Base-by-base conservation (phyloP, 2,888 invertebrate species). In the Laspeyria flexula region DNA sequence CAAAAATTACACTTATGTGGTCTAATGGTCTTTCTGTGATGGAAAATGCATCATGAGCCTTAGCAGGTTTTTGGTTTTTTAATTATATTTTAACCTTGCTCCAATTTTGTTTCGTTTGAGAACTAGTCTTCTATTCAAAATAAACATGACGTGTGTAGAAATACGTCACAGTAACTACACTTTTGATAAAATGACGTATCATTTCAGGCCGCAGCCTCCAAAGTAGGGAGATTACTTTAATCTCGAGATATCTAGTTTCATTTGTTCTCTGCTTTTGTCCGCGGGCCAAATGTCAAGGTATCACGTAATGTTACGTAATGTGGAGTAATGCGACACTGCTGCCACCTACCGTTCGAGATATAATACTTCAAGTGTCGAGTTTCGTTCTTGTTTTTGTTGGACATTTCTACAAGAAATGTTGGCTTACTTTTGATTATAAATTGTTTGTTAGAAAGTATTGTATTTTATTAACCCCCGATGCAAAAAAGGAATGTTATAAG, bases 201-300 rank as follows among this genome's bases (percentile, higher is more conserved):
- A 16, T 34, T 34, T 34, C 3, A 7, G 15, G 1, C 12, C 2
- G 33, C 11, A 41, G 12, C 31, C 21, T 41, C n/a, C 16, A 33
- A 13, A 12, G 34, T 10, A 1, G 21, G 43, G 12, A 23, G 34
- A n/a, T 29, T 4, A 13, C 38, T 9, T 9, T 37, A 37, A 48
- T 30, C 23, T 37, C 29, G 11, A 18, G 27, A 30, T 43, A 29
- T 34, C 31, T 15, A 15, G 27, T 39, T 43, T 16, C 13, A 33
- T 49, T 15, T 29, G 2, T 39, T 29, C n/a, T 1, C 23, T 18
- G 39, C 43, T 39, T 43, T 43, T 39, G 49, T 49, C 10, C 21
- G 21, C 7, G 7, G 3, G 13, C 4, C n/a, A 49, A 43, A 43
- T 40, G 15, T 39, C 39, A 43, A 49, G 23, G 43, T 38, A 27